Percentiles rank a stretch among this genome's conserved stretches.
Evolutionary conservation across 2,113 vertebrate species (phyloP).

Genomic region (Cynocephalus volans): DNA sequence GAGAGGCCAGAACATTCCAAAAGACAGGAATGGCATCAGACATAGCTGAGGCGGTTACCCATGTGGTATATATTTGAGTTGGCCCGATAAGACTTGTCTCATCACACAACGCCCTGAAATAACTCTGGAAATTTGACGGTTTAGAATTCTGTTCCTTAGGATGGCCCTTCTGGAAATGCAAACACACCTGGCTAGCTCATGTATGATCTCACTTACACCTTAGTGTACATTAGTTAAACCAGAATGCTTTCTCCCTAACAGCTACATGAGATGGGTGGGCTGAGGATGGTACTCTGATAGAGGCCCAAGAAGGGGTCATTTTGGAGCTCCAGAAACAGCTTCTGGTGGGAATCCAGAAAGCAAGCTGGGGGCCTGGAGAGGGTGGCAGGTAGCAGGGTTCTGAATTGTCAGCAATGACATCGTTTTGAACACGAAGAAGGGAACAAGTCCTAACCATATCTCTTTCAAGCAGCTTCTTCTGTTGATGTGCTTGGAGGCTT

Average conservation of each 20-base stretch:
- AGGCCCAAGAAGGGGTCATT: conserved; percentile 18
- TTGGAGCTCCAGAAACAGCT: conserved; percentile 10
- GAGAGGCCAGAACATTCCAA: conserved; percentile 70
- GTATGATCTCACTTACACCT: conserved; percentile 68
- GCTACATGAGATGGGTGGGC: neutral
- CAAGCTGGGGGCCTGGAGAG: neutral
- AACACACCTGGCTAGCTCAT: conserved; percentile 64
- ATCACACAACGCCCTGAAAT: conserved; percentile 63
- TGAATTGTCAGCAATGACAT: neutral
- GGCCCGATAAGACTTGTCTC: conserved; percentile 66
- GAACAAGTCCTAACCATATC: neutral
- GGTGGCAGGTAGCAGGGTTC: neutral
- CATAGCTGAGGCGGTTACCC: conserved; percentile 62
- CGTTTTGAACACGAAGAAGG: conserved; percentile 17
- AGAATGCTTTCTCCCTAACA: conserved; percentile 62
- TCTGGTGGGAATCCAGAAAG: conserved; percentile 42
- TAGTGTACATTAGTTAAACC: conserved; percentile 54
- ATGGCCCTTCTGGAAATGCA: conserved; percentile 71
- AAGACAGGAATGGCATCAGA: conserved; percentile 58
- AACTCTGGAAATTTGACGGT: conserved; percentile 75
- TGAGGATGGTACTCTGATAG: neutral
- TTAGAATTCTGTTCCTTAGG: conserved; percentile 73
- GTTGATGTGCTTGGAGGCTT: neutral
- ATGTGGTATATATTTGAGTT: conserved; percentile 73
- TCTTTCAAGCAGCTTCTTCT: conserved; percentile 28